Conservation (phyloP, 2,797 vertebrate species). For the Labeo calbasu region DNA sequence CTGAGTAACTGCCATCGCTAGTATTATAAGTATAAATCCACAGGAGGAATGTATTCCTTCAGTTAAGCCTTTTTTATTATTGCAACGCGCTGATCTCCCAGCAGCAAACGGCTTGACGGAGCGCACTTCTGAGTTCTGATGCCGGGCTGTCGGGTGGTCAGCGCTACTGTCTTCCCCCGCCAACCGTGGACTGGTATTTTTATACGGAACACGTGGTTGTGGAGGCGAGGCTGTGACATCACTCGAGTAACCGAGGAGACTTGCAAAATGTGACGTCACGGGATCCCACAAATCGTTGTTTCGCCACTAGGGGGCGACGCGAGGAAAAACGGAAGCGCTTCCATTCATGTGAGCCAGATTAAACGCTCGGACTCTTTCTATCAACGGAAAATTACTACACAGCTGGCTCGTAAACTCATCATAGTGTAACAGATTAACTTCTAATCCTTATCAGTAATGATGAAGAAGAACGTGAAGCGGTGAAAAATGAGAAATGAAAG, state of each 20-base stretch:
- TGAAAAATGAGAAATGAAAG: not conserved
- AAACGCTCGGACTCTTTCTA: slow-evolving; percentile 34
- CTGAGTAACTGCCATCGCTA: slow-evolving; percentile 77
- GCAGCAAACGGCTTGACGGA: not conserved
- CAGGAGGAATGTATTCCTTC: not conserved
- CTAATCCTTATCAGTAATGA: slow-evolving; percentile 1
- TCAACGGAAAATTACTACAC: slow-evolving; percentile 61
- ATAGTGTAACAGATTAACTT: slow-evolving; percentile 30
- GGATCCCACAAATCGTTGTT: slow-evolving; percentile 71
- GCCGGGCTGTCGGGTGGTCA: slow-evolving; percentile 6
- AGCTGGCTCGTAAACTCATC: slow-evolving; percentile 33
- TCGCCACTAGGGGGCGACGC: slow-evolving; percentile 55
- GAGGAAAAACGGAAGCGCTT: slow-evolving; percentile 41
- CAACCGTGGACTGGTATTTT: slow-evolving; percentile 25
- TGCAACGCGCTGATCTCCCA: not conserved
- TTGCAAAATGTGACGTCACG: slow-evolving; percentile 71
- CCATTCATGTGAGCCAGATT: not conserved
- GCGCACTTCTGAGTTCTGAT: not conserved
- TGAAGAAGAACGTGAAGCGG: not conserved
- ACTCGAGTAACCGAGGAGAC: slow-evolving; percentile 70
- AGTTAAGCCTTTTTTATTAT: not conserved
- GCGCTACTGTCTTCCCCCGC: slow-evolving; percentile 26
- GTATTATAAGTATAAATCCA: slow-evolving; percentile 26
- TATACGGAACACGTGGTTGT: slow-evolving; percentile 74
- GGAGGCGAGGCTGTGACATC: slow-evolving; percentile 64